These are phyloP conservation scores for Babylonia areolata DNA, from an alignment of 1,140 invertebrate species.

Conservation along the genomic window DNA sequence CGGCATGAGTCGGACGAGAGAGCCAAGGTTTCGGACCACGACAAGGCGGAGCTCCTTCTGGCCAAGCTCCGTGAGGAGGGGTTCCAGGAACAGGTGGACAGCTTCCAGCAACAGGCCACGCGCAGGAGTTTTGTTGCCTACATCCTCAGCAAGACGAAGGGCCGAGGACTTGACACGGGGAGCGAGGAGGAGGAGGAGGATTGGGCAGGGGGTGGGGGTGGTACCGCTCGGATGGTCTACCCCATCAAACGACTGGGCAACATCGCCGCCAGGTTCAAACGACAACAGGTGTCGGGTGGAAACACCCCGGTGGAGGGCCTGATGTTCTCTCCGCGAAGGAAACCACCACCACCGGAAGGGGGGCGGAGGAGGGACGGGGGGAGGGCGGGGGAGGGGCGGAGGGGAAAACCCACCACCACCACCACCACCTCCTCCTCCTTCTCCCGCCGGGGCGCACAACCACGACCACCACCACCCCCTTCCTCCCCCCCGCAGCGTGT, in stretches of 20 bases:
- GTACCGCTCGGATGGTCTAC: neutral
- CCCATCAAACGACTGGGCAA: slow-evolving; percentile 18
- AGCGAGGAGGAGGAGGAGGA: neutral
- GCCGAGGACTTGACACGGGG: neutral
- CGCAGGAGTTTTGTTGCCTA: neutral
- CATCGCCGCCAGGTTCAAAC: slow-evolving; percentile 15
- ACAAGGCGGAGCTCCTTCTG: neutral
- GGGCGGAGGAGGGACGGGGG: neutral
- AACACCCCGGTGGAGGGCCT: too few species aligned
- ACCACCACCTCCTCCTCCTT: too few species aligned
- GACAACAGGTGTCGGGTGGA: neutral
- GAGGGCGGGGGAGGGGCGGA: too few species aligned
- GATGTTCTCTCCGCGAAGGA: neutral
- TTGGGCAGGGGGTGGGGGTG: neutral
- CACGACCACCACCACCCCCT: too few species aligned
- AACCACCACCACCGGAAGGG: too few species aligned
- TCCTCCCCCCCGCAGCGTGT: slow-evolving; percentile 4
- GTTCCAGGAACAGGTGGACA: neutral
- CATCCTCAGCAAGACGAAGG: neutral
- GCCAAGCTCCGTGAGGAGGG: neutral
- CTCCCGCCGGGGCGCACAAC: too few species aligned
- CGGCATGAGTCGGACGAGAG: neutral
- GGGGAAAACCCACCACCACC: too few species aligned
- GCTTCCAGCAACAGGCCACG: neutral
- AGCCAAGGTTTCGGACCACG: neutral